These are phyloP conservation scores for Eulemur rufifrons DNA, from an alignment of 2,113 vertebrate genomes.

Conservation along the genomic window DNA sequence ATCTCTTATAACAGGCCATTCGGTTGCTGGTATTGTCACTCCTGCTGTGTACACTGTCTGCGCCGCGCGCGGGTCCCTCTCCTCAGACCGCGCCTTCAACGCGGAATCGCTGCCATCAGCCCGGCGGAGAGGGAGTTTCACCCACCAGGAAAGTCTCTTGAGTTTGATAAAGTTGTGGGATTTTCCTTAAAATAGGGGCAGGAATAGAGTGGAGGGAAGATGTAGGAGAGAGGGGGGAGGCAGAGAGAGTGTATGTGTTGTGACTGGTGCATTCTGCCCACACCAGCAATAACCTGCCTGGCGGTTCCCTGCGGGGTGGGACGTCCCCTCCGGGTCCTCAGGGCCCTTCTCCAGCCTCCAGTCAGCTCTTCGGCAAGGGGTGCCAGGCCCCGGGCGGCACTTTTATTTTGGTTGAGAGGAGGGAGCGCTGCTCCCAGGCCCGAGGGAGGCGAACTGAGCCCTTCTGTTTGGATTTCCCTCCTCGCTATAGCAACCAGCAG, in stretches of 20 bases:
- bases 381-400: conserved; percentile 73
- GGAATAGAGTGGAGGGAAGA: neutral
- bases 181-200: neutral
- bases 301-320: neutral
- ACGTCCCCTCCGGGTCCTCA: neutral
- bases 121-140: neutral
- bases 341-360: neutral
- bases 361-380: conserved; percentile 45
- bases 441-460: conserved; percentile 86
- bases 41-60: neutral
- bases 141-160: neutral
- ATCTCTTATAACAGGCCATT: neutral
- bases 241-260: neutral
- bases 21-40: neutral
- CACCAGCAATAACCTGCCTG: neutral
- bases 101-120: neutral
- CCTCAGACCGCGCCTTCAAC: neutral
- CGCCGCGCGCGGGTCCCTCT: neutral
- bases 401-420: conserved; percentile 86
- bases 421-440: conserved; percentile 71
- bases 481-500: conserved; percentile 97
- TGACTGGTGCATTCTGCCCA: neutral
- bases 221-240: neutral
- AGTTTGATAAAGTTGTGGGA: conserved; percentile 23
- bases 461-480: conserved; percentile 92